A percentile compares a stretch with the other conserved stretches of the same genome.
These are phyloP conservation scores for Pygathrix nemaeus DNA, from an alignment of 2,113 vertebrate genomes.

Conservation along the genomic window DNA sequence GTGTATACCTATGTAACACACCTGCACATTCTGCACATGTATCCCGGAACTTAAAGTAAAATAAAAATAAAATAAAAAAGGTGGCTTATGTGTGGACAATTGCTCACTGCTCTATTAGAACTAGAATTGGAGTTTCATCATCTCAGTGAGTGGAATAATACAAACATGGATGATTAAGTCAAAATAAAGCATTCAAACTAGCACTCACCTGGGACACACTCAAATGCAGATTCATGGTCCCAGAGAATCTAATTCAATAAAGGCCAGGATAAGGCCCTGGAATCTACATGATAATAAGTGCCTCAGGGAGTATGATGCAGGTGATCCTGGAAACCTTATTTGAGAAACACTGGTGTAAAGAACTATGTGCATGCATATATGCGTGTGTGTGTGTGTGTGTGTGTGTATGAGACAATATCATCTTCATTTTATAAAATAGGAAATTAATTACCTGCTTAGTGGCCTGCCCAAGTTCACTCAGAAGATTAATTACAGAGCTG, in stretches of 20 bases:
- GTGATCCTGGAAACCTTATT: neutral
- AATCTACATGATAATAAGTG: neutral
- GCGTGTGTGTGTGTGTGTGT: too few species aligned
- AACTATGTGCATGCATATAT: neutral
- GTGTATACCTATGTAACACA: too few species aligned
- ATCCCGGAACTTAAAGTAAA: too few species aligned
- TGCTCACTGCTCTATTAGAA: neutral
- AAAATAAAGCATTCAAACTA: neutral
- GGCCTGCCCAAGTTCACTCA: neutral
- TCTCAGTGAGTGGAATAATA: neutral
- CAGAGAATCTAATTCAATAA: neutral
- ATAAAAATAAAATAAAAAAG: too few species aligned
- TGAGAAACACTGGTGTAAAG: neutral
- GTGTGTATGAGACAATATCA: neutral
- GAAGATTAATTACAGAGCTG: neutral
- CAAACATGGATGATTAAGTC: neutral
- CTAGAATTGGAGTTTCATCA: neutral
- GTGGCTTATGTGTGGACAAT: neutral
- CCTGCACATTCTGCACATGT: too few species aligned
- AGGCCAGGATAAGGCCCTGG: neutral
- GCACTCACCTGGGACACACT: neutral
- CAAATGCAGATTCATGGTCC: neutral
- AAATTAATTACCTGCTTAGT: neutral
- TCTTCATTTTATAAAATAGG: neutral
- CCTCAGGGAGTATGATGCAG: too few species aligned